Conservation (phyloP, 2,113 vertebrate species). For the Datnioides undecimradiatus region DNA sequence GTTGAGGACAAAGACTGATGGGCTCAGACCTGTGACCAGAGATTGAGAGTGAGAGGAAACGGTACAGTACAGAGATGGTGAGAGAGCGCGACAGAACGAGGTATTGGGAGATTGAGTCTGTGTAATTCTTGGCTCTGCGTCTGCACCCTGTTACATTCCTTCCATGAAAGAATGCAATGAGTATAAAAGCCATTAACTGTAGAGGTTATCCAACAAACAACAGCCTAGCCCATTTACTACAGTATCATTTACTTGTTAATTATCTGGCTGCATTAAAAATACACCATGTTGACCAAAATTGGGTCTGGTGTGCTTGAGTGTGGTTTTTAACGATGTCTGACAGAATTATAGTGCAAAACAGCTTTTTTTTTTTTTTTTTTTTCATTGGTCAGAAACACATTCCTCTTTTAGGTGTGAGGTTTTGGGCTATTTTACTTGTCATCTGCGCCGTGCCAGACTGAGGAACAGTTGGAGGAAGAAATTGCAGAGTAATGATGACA, state of each 20-base stretch:
- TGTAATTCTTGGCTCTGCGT: slow-evolving; percentile 64
- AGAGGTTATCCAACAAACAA: slow-evolving; percentile 60
- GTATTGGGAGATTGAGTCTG: slow-evolving; percentile 15
- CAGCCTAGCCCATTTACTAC: slow-evolving; percentile 56
- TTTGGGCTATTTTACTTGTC: slow-evolving; percentile 20
- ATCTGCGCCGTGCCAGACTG: slow-evolving; percentile 3
- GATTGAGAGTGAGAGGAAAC: slow-evolving; percentile 12
- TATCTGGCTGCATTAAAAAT: slow-evolving; percentile 63
- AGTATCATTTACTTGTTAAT: slow-evolving; percentile 69
- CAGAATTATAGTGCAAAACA: slow-evolving; percentile 44
- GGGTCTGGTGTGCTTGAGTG: slow-evolving; percentile 42
- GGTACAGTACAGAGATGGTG: not conserved
- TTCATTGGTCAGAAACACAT: slow-evolving; percentile 48
- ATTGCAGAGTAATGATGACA: slow-evolving; percentile 24
- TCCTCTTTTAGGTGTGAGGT: slow-evolving; percentile 57
- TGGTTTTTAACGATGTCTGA: slow-evolving; percentile 48
- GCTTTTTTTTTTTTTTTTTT: slow-evolving; percentile 1
- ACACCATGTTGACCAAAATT: slow-evolving; percentile 61
- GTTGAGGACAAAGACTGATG: slow-evolving; percentile 26
- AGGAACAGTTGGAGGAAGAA: slow-evolving; percentile 12
- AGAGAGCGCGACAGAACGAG: slow-evolving; percentile 16
- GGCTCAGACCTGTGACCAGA: slow-evolving; percentile 19
- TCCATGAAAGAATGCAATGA: slow-evolving; percentile 63
- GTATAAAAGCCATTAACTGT: slow-evolving; percentile 63
- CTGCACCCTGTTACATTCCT: slow-evolving; percentile 64